Base-by-base conservation (phyloP, 2,113 vertebrate species). In the Indicator maculatus region DNA sequence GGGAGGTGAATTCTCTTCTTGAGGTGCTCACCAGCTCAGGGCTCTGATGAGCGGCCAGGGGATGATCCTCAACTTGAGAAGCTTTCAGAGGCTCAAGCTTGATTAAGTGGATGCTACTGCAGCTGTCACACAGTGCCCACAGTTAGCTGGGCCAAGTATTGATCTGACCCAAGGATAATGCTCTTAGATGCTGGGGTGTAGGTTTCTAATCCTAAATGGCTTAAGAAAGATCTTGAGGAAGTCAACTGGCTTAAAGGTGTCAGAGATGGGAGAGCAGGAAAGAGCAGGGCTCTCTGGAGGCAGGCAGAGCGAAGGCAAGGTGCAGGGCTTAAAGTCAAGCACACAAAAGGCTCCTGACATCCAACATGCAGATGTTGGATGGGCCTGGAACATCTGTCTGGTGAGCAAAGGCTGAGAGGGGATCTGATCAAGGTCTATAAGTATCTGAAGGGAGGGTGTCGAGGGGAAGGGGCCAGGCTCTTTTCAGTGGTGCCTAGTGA, bases 181-280 rank as follows among this genome's bases (percentile, higher is more conserved):
- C 41, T 87, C 56, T 92, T 88, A 91, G 74, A 67, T 91, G 85
- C 31, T 26, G 24, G 38, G 31, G 18, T 75, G 55, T 60, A 74
- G 21, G 53, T 94, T 92, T 94, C 76, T 88, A 90, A 95, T 93
- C 73, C 83, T 80, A 31, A 86, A 2, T 71, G 63, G 80, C 50
- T 92, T 94, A 93, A 59, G 92, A 70, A 55, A 82, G 41, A n/a
- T 89, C 75, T 74, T 73, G 78, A 93, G 55, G 41, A 88, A 71
- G 50, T 83, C 38, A 78, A 7, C n/a, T 76, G 38, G 72, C 38
- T 93, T 90, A 44, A 88, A 64, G 19, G 28, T 3, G 7, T 30
- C 26, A 75, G 60, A 78, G 58, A 24, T 45, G 14, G 14, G 16
- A 80, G 27, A 79, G 65, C 31, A 75, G 19, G 83, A 89, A 75